These are phyloP conservation scores for Gorsachius goisagi DNA, from an alignment of 2,113 vertebrate species.

Conservation along the genomic window DNA sequence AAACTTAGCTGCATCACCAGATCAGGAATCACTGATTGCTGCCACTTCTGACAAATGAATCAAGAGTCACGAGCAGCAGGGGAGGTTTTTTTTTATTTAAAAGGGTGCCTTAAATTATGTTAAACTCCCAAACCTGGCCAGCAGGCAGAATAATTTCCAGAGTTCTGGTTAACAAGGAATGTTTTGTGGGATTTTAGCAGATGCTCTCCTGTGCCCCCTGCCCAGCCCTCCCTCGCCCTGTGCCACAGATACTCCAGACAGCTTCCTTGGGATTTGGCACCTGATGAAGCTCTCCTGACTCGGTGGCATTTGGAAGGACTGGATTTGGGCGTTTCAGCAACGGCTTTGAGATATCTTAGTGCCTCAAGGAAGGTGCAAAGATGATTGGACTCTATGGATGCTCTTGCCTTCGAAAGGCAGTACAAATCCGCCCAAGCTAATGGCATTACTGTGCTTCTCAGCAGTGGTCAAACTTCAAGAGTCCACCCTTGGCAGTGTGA, in stretches of 20 bases:
- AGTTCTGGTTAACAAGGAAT: conserved; percentile 66
- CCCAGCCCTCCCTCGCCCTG: neutral
- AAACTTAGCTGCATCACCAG: conserved; percentile 3
- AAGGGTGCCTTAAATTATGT: conserved; percentile 33
- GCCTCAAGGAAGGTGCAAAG: conserved; percentile 4
- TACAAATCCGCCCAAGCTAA: neutral
- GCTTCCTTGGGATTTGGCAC: conserved; percentile 41
- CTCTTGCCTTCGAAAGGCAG: neutral
- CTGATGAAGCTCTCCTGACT: neutral
- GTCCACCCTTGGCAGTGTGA: neutral
- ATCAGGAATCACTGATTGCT: neutral
- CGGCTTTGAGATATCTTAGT: neutral
- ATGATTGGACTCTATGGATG: neutral
- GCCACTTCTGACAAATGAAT: conserved; percentile 13
- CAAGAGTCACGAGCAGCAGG: neutral
- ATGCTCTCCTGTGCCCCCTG: neutral
- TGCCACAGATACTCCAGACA: neutral
- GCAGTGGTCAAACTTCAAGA: neutral
- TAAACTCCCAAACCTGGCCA: conserved; percentile 67
- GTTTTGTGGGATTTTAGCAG: conserved; percentile 33
- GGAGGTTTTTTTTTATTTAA: neutral
- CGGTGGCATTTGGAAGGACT: neutral
- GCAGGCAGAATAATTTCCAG: conserved; percentile 64
- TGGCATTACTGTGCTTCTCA: neutral
- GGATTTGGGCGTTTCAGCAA: neutral